These are phyloP conservation scores for Ditylenchus weischeri DNA, from an alignment of 2,888 invertebrate genomes.

Conservation along the genomic window DNA sequence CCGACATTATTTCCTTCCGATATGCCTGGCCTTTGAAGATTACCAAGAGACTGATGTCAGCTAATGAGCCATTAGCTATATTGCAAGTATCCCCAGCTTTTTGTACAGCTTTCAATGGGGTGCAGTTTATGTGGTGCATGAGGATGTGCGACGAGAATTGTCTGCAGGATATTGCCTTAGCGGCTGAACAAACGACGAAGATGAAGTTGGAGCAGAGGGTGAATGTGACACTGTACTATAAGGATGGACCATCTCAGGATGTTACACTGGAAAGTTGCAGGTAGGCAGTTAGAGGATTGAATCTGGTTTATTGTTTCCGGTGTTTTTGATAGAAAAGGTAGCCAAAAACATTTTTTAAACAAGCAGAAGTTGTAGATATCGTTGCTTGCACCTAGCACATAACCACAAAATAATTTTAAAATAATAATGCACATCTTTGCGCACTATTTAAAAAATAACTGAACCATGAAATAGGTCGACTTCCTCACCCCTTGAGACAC, in stretches of 20 bases:
- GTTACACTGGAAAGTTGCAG: conserved; percentile 44
- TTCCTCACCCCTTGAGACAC: too few species aligned
- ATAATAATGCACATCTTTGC: too few species aligned
- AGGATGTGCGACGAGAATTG: conserved; percentile 44
- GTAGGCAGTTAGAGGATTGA: conserved; percentile 24
- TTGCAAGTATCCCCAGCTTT: conserved; percentile 55
- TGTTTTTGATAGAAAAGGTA: too few species aligned
- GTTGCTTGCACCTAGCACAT: neutral
- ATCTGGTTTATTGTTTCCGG: conserved; percentile 12
- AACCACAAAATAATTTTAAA: too few species aligned
- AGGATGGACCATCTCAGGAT: conserved; percentile 53
- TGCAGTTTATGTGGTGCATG: conserved; percentile 56
- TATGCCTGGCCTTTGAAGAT: conserved; percentile 33
- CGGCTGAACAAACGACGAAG: conserved; percentile 18
- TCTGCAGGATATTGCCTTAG: conserved; percentile 17
- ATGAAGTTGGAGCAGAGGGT: conserved; percentile 37
- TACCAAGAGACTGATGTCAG: conserved; percentile 40
- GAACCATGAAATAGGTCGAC: too few species aligned
- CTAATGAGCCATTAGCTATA: conserved; percentile 46
- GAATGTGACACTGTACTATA: conserved; percentile 52
- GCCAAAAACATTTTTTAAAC: too few species aligned
- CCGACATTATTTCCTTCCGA: conserved; percentile 28
- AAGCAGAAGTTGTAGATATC: too few species aligned
- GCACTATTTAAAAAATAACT: too few species aligned
- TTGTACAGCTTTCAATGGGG: conserved; percentile 54